Conservation (phyloP, 2,888 invertebrate genomes). For the Ethmia dodecea region DNA sequence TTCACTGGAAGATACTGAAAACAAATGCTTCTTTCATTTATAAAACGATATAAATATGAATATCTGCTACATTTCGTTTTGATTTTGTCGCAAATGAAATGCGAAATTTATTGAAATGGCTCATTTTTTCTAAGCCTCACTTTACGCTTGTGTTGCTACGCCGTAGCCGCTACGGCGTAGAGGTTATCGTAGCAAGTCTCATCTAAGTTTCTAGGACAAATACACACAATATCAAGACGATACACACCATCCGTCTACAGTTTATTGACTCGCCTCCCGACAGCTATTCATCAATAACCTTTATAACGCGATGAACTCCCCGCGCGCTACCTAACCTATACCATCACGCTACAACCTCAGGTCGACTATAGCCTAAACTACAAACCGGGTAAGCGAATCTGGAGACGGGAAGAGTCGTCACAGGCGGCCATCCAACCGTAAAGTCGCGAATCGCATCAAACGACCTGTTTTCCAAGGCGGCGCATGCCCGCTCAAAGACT, state of each 20-base stretch:
- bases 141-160: too few relatives aligned
- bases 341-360: slow-evolving; percentile 19
- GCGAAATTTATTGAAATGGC: too few relatives aligned
- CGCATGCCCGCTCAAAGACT: slow-evolving; percentile 4
- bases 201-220: neutral
- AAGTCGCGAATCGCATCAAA: slow-evolving; percentile 20
- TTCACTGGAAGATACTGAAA: too few relatives aligned
- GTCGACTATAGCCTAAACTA: slow-evolving; percentile 12
- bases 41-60: too few relatives aligned
- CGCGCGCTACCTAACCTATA: neutral
- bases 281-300: slow-evolving; percentile 9
- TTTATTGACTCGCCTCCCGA: neutral
- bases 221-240: too few relatives aligned
- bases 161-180: slow-evolving; percentile 1
- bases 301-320: slow-evolving; percentile 7
- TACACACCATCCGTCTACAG: slow-evolving; percentile 1
- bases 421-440: slow-evolving; percentile 21
- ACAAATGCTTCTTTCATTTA: too few relatives aligned
- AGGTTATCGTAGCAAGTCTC: neutral
- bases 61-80: too few relatives aligned
- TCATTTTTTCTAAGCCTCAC: too few relatives aligned
- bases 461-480: slow-evolving; percentile 16
- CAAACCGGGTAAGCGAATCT: too few relatives aligned
- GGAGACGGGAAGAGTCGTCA: too few relatives aligned
- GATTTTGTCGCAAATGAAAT: too few relatives aligned